Evolutionary conservation across 2,113 vertebrate species (phyloP), one percentile per base, ranked within the genome.

Genomic region (Plectropomus leopardus): DNA sequence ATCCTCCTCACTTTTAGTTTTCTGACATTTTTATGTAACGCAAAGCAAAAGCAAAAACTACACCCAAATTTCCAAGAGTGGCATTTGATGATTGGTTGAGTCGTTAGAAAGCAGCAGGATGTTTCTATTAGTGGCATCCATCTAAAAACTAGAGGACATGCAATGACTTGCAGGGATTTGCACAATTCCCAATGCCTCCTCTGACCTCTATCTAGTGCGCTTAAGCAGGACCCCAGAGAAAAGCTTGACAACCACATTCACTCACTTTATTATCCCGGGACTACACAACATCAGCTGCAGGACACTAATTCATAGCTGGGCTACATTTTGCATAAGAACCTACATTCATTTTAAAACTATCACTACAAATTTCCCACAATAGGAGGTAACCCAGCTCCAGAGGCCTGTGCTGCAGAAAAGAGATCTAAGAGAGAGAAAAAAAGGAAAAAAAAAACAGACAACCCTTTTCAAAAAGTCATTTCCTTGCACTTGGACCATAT

Each of bases 131-230:
- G 45, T 68, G 64, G 71, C 61, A 53, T 69, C 69, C 65, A 66
- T 73, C 24, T 54, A 17, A 67, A 83, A 60, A 76, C 15, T 54
- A 58, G 64, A 80, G 74, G 83, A 78, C 69, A 57, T 60, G 80
- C 64, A 83, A 58, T 84, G 69, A 87, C 85, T 82, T 86, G 77
- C 60, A 78, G 65, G 78, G 84, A 83, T 91, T 90, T 85, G 85
- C 83, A 60, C 83, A 83, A 71, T 83, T 83, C 72, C 82, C 75
- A 9, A 15, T 51, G 80, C 53, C 68, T 71, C 71, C 28, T 79
- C 69, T 81, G 86, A 91, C 92, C 88, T 93, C 90, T 30, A 73
- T 84, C 44, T 53, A 61, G 63, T 84, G 77, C n/a, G 55, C 66
- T 87, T 73, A 78, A 90, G 86, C 71, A 69, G 71, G 73, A 5